Evolutionary conservation across 2,797 vertebrate species (phyloP).

Genomic region (Pangasius larnaudii): DNA sequence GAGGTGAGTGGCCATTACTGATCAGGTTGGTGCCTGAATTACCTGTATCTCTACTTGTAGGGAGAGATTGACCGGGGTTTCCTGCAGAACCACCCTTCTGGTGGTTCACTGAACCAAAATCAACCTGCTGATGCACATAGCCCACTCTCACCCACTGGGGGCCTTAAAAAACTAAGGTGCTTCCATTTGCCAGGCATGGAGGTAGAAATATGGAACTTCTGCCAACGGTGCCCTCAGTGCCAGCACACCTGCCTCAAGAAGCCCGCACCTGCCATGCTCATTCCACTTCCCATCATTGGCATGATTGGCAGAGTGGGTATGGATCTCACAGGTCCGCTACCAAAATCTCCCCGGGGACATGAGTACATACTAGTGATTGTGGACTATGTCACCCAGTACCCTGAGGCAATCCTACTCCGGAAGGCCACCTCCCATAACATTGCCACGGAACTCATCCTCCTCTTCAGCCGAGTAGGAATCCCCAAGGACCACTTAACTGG

Average conservation of each 20-base stretch:
- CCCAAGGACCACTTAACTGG: no score
- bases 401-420: not conserved
- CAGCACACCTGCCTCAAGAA: not conserved
- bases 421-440: not conserved
- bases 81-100: no score
- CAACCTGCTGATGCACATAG: not conserved
- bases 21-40: no score
- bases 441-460: no score
- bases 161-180: no score
- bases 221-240: not conserved
- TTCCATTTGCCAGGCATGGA: not conserved
- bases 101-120: not conserved
- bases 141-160: not conserved
- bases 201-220: no score
- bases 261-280: not conserved
- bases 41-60: no score
- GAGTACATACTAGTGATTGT: not conserved
- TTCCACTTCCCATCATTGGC: not conserved
- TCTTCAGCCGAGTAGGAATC: no score
- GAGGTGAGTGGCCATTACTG: no score
- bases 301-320: not conserved
- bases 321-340: not conserved
- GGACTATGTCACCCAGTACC: not conserved
- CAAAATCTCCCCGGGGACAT: not conserved
- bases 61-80: no score